Base-by-base conservation (phyloP, 1,140 invertebrate genomes). In the Musca vetustissima region DNA sequence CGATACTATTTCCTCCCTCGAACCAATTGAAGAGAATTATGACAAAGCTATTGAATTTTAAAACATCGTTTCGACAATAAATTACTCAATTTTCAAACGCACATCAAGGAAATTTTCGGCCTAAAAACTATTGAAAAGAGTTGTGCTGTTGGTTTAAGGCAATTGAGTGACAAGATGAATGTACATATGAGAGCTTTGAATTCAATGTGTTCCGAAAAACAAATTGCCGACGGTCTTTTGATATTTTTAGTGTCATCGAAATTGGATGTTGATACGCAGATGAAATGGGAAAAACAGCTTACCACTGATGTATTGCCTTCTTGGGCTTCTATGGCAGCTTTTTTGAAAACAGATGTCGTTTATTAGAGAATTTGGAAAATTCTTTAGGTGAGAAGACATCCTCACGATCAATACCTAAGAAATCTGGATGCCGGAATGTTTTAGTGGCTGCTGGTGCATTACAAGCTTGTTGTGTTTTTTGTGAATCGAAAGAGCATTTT, bases 71-170 rank as follows among this genome's bases (percentile, higher is more conserved):
- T 61, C 28, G 57, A 68, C 21, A 68, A 68, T 13, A 64, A 64
- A 50, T 21, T 32, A 50, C 22, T 68, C 49, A 52, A 61, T 64
- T 68, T 68, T 64, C 55, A 68, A 47, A 55, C 55, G n/a, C 67
- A 61, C 57, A 68, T 61, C 15, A 49, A 47, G 28, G 66, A 28
- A 19, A 67, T 67, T 14, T 55, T 67, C 50, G 17, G 50, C 6
- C 13, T 67, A 4, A 53, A 55, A 11, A 17, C 1, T 43, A 50
- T 67, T 22, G 66, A 55, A 13, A 32, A 53, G 19, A 19, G 21
- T 21, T 53, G 49, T 17, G 66, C 17, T n/a, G 15, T 7, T 49
- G 14, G 49, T 52, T 47, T 67, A 28, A 17, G 50, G 6, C 25
- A 57, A 36, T 43, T 67, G 19, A 36, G 50, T 25, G 32, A 57